A percentile compares a stretch with the other conserved stretches of the same genome.
phyloP scores from a whole-genome alignment of 1,140 invertebrate genomes.

The Pseudachorutes palmiensis region DNA sequence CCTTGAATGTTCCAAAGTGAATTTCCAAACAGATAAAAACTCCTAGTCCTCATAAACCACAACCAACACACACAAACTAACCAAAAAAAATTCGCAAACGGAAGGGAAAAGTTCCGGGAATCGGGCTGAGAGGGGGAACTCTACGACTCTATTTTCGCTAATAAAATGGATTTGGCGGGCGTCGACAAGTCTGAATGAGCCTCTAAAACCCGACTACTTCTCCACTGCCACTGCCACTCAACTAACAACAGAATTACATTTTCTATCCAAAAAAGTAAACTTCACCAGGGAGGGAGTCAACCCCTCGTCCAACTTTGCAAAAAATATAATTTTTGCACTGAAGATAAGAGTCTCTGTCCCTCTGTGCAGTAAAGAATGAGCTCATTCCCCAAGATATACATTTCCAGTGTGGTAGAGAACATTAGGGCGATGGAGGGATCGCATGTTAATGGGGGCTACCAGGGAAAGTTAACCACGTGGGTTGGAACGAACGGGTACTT shows the following conservation, averaged over 20 bases:
- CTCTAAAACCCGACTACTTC: background rate
- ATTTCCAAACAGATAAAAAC: no score
- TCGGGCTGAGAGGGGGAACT: background rate
- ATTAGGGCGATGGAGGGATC: background rate
- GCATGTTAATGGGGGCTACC: slow-evolving; percentile 5
- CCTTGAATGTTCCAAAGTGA: no score
- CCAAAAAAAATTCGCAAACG: background rate
- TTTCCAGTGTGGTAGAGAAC: background rate
- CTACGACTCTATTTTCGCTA: background rate
- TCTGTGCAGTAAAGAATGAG: background rate
- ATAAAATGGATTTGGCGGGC: slow-evolving; percentile 15
- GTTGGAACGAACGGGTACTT: no score
- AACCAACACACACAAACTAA: no score
- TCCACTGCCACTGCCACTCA: background rate
- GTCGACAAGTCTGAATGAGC: slow-evolving; percentile 32
- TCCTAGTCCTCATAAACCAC: no score
- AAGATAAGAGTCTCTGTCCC: background rate
- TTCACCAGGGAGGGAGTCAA: background rate
- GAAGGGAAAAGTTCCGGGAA: background rate
- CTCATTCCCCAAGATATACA: background rate
- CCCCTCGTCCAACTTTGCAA: background rate
- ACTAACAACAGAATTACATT: background rate
- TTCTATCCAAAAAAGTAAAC: background rate
- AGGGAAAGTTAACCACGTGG: no score
- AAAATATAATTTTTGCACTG: background rate